Evolutionary conservation across 1,140 invertebrate genomes (phyloP).

Genomic region (Homarus americanus): DNA sequence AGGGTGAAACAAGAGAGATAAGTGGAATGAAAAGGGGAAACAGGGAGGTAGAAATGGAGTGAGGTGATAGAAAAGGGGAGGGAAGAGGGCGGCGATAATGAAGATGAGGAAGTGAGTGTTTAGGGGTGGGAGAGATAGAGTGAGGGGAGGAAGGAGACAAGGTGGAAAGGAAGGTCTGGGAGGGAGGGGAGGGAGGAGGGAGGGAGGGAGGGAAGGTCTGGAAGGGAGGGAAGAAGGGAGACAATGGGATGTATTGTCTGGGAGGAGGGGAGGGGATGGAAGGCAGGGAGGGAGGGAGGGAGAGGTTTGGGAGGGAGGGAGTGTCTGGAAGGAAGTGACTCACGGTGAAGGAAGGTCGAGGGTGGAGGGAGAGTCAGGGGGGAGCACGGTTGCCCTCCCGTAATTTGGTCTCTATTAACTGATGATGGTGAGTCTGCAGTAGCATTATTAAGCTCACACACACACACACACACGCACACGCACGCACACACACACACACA

Average conservation of each 20-base stretch:
- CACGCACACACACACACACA: conserved; percentile 18
- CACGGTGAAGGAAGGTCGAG: not conserved
- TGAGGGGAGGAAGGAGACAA: not conserved
- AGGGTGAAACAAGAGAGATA: too few species aligned
- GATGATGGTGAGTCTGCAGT: not conserved
- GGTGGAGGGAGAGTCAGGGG: not conserved
- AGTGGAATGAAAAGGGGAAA: not conserved
- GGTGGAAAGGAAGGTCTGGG: not conserved
- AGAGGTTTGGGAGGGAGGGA: not conserved
- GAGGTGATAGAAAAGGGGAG: not conserved
- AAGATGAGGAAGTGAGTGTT: not conserved
- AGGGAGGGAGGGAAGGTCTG: not conserved
- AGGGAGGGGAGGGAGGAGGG: not conserved
- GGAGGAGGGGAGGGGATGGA: not conserved
- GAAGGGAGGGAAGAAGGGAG: not conserved
- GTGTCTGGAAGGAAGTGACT: not conserved
- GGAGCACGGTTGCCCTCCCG: not conserved
- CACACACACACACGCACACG: not conserved
- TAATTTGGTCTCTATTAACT: not conserved
- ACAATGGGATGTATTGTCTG: too few species aligned
- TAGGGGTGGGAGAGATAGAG: not conserved
- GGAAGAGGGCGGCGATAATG: not conserved
- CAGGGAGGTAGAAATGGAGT: not conserved
- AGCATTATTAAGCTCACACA: not conserved
- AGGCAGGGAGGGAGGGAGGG: not conserved